A percentile compares a stretch with the other conserved stretches of the same genome.
phyloP scores from a whole-genome alignment of 1,140 invertebrate species.

The Cotesia typhae region DNA sequence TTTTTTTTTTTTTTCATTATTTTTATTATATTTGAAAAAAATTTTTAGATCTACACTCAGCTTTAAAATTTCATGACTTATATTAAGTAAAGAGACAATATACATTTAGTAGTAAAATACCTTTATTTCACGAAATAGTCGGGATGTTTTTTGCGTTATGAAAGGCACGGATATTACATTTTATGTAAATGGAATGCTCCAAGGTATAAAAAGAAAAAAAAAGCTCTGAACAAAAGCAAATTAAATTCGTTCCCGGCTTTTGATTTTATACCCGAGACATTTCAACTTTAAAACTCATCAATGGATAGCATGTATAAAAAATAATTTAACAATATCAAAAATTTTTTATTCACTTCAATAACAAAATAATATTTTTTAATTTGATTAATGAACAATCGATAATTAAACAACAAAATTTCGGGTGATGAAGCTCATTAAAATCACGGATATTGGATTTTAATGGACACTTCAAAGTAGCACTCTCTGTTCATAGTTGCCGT shows the following conservation, averaged over 20 bases:
- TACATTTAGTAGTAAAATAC: not conserved
- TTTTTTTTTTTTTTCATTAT: too few species aligned
- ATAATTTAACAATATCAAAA: not conserved
- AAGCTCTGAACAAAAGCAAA: constrained; percentile 22
- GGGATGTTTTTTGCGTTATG: constrained; percentile 13
- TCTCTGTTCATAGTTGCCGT: too few species aligned
- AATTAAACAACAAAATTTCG: not conserved
- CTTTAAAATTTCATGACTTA: too few species aligned
- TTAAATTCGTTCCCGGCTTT: constrained; percentile 9
- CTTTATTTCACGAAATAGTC: constrained; percentile 16
- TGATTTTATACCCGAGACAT: not conserved
- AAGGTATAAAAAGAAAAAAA: constrained; percentile 4
- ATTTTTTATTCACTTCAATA: not conserved
- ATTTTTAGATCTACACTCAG: too few species aligned
- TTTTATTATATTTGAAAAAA: too few species aligned
- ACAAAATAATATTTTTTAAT: too few species aligned
- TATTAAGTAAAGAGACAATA: too few species aligned
- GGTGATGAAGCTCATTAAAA: constrained; percentile 32
- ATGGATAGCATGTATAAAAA: not conserved
- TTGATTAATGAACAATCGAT: constrained; percentile 5
- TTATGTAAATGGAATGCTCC: constrained; percentile 20
- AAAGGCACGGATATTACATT: constrained; percentile 23
- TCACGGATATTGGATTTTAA: constrained; percentile 40
- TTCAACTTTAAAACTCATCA: not conserved
- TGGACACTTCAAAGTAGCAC: constrained; percentile 37